Conservation (phyloP, 2,888 invertebrate species). For the Microplitis deprimator region DNA sequence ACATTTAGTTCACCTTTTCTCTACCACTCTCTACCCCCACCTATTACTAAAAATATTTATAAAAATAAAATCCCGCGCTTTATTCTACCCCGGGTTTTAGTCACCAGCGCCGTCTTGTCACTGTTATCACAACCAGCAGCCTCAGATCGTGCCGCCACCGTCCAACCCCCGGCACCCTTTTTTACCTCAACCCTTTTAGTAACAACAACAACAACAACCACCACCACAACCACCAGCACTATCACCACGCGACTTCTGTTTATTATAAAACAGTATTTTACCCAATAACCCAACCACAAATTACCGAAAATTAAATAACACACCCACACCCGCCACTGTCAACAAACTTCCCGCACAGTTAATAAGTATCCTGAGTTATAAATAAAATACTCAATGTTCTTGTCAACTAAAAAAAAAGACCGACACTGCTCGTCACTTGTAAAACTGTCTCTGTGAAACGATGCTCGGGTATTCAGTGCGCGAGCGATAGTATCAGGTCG, state of each 20-base stretch:
- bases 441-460: not conserved
- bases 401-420: too few relatives aligned
- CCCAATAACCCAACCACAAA: not conserved
- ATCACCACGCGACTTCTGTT: slow-evolving; percentile 21
- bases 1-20: slow-evolving; percentile 65
- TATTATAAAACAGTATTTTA: slow-evolving; percentile 21
- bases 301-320: not conserved
- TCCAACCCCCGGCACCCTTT: slow-evolving; percentile 9
- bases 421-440: too few relatives aligned
- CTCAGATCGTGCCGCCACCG: slow-evolving; percentile 16
- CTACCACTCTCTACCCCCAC: not conserved
- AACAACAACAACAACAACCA: slow-evolving; percentile 26
- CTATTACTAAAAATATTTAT: slow-evolving; percentile 22
- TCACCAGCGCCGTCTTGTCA: slow-evolving; percentile 20
- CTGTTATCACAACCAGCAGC: slow-evolving; percentile 4
- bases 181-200: not conserved
- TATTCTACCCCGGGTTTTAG: not conserved
- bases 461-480: slow-evolving; percentile 22
- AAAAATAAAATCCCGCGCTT: slow-evolving; percentile 9
- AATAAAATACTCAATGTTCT: too few relatives aligned
- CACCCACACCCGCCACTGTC: too few relatives aligned
- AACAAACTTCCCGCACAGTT: too few relatives aligned
- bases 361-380: too few relatives aligned
- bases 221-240: not conserved
- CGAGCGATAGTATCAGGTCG: slow-evolving; percentile 40